Percentiles rank a stretch among this genome's conserved stretches.
phyloP scores from a whole-genome alignment of 1,140 invertebrate genomes.

The Neotoxoptera formosana region DNA sequence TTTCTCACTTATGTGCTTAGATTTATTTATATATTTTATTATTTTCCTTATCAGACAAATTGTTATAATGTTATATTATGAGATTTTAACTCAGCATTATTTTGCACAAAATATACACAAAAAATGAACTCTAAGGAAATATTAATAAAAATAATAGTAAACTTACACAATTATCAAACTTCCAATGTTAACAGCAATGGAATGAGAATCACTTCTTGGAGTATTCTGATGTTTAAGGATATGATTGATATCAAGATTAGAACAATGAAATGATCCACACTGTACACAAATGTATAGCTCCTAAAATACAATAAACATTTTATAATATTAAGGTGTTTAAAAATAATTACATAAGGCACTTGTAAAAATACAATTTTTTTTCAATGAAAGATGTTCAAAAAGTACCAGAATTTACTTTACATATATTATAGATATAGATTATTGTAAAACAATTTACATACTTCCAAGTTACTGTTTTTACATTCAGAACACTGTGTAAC shows the following conservation, averaged over 20 bases:
- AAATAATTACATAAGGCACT: background rate
- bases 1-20: background rate
- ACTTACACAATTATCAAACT: slow-evolving; percentile 78
- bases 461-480: slow-evolving; percentile 52
- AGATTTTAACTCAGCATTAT: background rate
- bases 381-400: background rate
- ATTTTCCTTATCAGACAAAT: background rate
- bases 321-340: background rate
- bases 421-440: too few species aligned
- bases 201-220: slow-evolving; percentile 78
- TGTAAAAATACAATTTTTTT: background rate
- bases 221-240: slow-evolving; percentile 79
- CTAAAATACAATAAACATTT: slow-evolving; percentile 35
- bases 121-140: too few species aligned
- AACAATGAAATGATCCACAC: slow-evolving; percentile 79
- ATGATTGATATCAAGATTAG: slow-evolving; percentile 74
- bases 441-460: slow-evolving; percentile 27
- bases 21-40: background rate
- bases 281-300: slow-evolving; percentile 67
- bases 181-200: slow-evolving; percentile 75
- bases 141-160: background rate
- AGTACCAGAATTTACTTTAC: background rate
- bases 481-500: slow-evolving; percentile 50
- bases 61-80: background rate
- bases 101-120: background rate